Percentiles rank a stretch among this genome's conserved stretches.
Conservation (phyloP, 2,113 vertebrate genomes). For the Lasiurus borealis region DNA sequence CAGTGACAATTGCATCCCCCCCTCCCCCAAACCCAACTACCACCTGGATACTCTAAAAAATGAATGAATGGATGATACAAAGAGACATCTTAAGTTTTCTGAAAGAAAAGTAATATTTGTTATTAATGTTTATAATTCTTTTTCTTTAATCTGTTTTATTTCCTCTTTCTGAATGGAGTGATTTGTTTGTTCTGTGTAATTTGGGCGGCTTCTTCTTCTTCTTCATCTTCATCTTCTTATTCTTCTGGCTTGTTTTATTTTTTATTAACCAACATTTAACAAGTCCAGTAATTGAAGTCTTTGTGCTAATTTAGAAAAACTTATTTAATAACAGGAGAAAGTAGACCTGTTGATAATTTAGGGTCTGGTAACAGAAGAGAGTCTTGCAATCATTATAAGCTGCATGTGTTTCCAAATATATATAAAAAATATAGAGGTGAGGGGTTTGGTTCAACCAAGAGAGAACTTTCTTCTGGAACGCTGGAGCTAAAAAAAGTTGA, state of each 20-base stretch:
- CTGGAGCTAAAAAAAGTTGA: constrained; percentile 33
- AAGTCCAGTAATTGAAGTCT: neutral
- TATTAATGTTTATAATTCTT: constrained; percentile 31
- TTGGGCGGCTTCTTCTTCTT: neutral
- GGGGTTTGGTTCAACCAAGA: constrained; percentile 11
- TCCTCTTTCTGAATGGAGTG: neutral
- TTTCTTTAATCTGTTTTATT: neutral
- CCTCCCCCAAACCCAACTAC: neutral
- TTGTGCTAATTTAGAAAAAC: neutral
- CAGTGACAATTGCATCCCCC: neutral
- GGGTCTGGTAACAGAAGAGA: neutral
- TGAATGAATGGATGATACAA: neutral
- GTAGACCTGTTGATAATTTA: constrained; percentile 29
- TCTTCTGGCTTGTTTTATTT: neutral
- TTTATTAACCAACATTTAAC: neutral
- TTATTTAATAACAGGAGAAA: neutral
- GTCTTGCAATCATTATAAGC: neutral
- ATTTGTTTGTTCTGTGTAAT: neutral
- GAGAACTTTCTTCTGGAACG: neutral
- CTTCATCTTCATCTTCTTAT: neutral
- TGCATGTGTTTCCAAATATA: neutral
- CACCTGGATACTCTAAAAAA: neutral
- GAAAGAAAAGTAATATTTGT: constrained; percentile 4
- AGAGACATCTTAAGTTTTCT: constrained; percentile 15
- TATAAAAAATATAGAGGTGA: neutral